These are phyloP conservation scores for Asarcornis scutulata DNA, from an alignment of 2,113 vertebrate genomes.

Conservation along the genomic window DNA sequence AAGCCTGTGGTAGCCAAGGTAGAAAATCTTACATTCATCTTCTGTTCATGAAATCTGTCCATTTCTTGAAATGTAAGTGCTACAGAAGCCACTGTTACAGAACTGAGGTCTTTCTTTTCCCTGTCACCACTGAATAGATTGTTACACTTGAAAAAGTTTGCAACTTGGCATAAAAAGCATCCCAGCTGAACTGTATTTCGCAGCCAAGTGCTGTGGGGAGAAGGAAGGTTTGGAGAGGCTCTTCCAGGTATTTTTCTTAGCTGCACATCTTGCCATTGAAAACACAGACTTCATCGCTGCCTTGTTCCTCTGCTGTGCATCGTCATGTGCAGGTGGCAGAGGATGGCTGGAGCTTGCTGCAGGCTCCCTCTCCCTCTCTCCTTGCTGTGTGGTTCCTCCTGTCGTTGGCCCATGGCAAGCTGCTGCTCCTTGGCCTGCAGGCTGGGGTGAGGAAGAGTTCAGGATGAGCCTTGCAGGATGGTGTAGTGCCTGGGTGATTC, in stretches of 20 bases:
- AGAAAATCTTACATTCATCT: not conserved
- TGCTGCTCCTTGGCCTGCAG: not conserved
- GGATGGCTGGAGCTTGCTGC: not conserved
- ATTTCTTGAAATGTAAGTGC: not conserved
- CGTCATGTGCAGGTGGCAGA: accelerated
- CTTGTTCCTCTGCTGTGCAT: accelerated
- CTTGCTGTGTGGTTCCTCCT: accelerated
- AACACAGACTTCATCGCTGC: not conserved
- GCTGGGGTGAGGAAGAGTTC: not conserved
- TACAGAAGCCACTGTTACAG: not conserved
- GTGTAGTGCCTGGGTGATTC: not conserved
- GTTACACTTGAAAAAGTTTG: not conserved
- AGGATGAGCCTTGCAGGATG: not conserved
- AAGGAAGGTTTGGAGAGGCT: not conserved
- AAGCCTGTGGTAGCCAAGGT: not conserved
- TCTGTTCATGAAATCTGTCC: not conserved
- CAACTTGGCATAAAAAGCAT: not conserved
- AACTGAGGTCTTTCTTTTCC: not conserved
- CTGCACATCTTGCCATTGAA: accelerated
- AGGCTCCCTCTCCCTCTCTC: not conserved
- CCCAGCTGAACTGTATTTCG: not conserved
- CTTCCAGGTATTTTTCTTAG: not conserved
- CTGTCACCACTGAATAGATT: not conserved
- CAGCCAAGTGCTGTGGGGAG: not conserved
- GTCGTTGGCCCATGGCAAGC: accelerated